phyloP scores from a whole-genome alignment of 2,113 vertebrate genomes.

The Alethe diademata region DNA sequence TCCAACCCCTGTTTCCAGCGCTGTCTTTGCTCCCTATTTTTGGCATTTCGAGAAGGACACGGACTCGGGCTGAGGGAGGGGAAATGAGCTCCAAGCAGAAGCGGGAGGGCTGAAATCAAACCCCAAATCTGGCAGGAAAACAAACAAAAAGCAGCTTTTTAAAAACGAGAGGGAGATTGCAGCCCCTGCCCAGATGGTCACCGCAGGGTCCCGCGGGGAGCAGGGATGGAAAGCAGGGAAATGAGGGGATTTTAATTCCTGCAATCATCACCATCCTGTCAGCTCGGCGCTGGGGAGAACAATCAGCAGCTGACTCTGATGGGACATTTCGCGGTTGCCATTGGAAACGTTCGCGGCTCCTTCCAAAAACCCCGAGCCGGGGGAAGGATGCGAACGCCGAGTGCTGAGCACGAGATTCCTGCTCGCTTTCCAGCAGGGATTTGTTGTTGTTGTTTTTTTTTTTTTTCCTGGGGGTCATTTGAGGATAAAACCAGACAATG shows the following conservation, averaged over 20 bases:
- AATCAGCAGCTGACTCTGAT: slow-evolving; percentile 41
- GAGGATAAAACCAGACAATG: slow-evolving; percentile 42
- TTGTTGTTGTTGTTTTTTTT: not conserved
- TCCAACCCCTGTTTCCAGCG: rapidly evolving
- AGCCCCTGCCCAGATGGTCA: slow-evolving; percentile 15
- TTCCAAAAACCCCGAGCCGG: slow-evolving; percentile 24
- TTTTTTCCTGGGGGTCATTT: not conserved
- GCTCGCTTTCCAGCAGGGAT: not conserved
- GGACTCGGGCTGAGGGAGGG: not conserved
- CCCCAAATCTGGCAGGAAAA: not conserved
- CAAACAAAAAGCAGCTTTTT: not conserved
- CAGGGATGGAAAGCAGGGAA: not conserved
- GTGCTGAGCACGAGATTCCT: not conserved
- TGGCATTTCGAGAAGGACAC: not conserved
- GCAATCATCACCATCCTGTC: slow-evolving; percentile 33
- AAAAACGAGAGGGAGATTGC: not conserved
- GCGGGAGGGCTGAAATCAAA: not conserved
- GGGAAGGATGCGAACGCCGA: slow-evolving; percentile 1
- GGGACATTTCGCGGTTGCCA: slow-evolving; percentile 61
- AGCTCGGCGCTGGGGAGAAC: slow-evolving; percentile 18
- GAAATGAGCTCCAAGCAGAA: not conserved
- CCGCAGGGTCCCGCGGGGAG: not conserved
- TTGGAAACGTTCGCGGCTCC: slow-evolving; percentile 53
- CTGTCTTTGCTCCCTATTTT: not conserved
- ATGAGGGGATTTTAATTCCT: slow-evolving; percentile 35